Evolutionary conservation across 1,140 invertebrate genomes (phyloP).

Genomic region (Drosophila rhopaloa): DNA sequence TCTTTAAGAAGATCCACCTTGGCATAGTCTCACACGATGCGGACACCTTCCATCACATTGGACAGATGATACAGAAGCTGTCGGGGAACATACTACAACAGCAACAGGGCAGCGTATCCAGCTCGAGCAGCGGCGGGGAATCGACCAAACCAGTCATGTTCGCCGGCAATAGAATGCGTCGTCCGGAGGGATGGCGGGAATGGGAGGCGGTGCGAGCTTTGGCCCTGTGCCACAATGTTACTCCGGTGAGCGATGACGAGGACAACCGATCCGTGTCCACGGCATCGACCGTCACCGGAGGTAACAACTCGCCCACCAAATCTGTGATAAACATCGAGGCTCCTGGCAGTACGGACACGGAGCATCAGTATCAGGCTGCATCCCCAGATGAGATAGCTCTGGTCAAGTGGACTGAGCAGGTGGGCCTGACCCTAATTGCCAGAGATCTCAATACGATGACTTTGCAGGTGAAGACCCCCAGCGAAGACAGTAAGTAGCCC

Average conservation of each 20-base stretch:
- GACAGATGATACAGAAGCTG: constrained; percentile 84
- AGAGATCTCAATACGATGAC: constrained; percentile 91
- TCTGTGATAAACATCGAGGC: constrained; percentile 85
- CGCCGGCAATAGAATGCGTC: constrained; percentile 86
- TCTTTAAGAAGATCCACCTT: constrained; percentile 97
- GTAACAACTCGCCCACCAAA: constrained; percentile 81
- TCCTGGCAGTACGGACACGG: constrained; percentile 66
- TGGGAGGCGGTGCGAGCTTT: constrained; percentile 97
- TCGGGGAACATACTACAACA: constrained; percentile 68
- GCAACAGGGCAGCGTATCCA: constrained; percentile 62
- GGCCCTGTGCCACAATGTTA: constrained; percentile 99
- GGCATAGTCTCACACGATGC: constrained; percentile 94
- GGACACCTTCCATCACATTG: constrained; percentile 90
- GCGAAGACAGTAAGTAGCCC: constrained; percentile 61
- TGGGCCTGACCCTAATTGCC: constrained; percentile 91
- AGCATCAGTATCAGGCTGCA: constrained; percentile 91
- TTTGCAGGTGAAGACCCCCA: constrained; percentile 75
- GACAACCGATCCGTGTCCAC: constrained; percentile 87
- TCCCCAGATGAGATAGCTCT: constrained; percentile 98
- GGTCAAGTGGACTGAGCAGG: constrained; percentile 92
- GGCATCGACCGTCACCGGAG: constrained; percentile 85
- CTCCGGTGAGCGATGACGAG: constrained; percentile 94
- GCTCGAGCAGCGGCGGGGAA: constrained; percentile 67
- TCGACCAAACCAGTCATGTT: constrained; percentile 78
- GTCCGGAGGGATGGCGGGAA: constrained; percentile 91